Evolutionary conservation across 2,113 vertebrate species (phyloP).

Genomic region (Pteronura brasiliensis): DNA sequence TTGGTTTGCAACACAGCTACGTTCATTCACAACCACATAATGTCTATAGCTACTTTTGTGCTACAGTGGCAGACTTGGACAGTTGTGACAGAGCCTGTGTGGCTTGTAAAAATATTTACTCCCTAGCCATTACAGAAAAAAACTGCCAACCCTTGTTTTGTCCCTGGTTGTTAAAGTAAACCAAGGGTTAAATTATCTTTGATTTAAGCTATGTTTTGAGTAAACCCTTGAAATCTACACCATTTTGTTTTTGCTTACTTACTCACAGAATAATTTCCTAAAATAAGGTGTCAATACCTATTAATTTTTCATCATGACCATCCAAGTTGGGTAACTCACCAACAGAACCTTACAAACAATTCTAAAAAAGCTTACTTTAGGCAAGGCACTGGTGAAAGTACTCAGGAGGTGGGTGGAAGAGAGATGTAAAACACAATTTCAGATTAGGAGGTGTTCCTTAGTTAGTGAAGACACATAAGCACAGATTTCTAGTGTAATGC

Average conservation of each 20-base stretch:
- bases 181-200: neutral
- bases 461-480: neutral
- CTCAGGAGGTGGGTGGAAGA: neutral
- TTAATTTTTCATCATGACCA: neutral
- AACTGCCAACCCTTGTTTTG: neutral
- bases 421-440: neutral
- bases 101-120: neutral
- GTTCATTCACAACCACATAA: neutral
- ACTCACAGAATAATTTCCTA: neutral
- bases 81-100: neutral
- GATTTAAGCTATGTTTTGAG: neutral
- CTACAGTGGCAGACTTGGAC: neutral
- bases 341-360: neutral
- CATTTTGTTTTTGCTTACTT: neutral
- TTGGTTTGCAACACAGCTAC: neutral
- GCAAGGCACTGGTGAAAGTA: neutral
- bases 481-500: neutral
- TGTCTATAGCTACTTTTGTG: neutral
- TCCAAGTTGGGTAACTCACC: neutral
- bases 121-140: neutral
- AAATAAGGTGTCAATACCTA: neutral
- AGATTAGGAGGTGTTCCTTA: neutral
- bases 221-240: neutral
- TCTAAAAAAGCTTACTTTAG: neutral
- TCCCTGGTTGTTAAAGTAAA: neutral